Evolutionary conservation across 2,113 vertebrate genomes (phyloP).

Genomic region (Dermatemys mawii): DNA sequence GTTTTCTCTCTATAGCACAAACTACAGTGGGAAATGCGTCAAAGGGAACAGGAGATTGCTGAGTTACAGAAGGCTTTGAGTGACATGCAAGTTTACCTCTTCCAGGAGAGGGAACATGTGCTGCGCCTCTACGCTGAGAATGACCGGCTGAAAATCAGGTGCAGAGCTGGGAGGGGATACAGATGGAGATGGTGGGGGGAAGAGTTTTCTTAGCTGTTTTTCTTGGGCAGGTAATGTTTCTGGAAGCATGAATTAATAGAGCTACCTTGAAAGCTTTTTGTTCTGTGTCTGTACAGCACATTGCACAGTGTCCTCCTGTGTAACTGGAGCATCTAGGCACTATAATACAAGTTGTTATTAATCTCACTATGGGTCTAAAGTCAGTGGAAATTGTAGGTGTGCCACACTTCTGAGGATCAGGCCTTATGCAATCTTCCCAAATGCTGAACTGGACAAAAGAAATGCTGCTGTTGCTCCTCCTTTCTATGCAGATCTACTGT

Average conservation of each 20-base stretch:
- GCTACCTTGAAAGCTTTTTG: background rate
- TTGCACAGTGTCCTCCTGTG: background rate
- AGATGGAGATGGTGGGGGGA: background rate
- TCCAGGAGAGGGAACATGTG: constrained; percentile 93
- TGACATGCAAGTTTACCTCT: constrained; percentile 95
- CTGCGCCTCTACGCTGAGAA: constrained; percentile 95
- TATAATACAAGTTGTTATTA: background rate
- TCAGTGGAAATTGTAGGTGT: background rate
- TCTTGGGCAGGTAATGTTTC: background rate
- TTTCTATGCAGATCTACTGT: background rate
- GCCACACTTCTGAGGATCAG: fast-evolving
- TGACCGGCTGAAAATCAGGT: constrained; percentile 96
- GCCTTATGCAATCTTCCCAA: fast-evolving
- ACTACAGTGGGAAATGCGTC: constrained; percentile 87
- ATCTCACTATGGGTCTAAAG: background rate
- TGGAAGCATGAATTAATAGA: background rate
- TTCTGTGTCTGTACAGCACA: background rate
- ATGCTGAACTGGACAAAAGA: background rate
- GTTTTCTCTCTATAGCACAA: constrained; percentile 80
- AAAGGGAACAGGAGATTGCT: constrained; percentile 88
- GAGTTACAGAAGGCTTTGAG: constrained; percentile 94
- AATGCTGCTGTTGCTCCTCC: background rate
- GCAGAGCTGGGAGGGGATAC: background rate
- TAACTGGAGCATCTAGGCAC: background rate
- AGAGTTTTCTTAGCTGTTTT: background rate